Conservation (phyloP, 2,888 invertebrate species). For the Cephus sareptanus region DNA sequence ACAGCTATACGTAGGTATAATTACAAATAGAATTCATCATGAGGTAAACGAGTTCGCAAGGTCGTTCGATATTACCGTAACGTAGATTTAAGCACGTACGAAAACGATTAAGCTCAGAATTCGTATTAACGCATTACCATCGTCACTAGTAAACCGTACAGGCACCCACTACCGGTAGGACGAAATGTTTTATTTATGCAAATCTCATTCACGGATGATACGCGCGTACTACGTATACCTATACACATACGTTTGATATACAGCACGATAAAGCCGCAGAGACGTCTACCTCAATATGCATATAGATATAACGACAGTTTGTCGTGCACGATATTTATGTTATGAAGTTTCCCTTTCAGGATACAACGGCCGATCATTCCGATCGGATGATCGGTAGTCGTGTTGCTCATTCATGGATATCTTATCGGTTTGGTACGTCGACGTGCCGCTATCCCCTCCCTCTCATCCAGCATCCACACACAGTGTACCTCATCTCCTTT, state of each 20-base stretch:
- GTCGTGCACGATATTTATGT: conserved; percentile 39
- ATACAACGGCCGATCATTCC: conserved; percentile 44
- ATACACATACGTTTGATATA: not conserved
- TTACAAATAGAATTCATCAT: not conserved
- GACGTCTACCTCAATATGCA: conserved; percentile 5
- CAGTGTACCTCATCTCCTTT: not conserved
- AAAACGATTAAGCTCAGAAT: not conserved
- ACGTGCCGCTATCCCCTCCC: conserved; percentile 17
- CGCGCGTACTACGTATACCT: not conserved
- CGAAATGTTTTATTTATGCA: conserved; percentile 20
- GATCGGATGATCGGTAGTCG: conserved; percentile 40
- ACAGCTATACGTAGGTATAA: not conserved
- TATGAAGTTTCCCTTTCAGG: conserved; percentile 46
- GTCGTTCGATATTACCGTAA: not conserved
- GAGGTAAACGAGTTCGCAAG: not conserved
- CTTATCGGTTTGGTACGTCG: conserved; percentile 45
- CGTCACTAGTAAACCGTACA: not conserved
- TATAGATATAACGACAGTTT: not conserved
- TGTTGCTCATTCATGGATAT: conserved; percentile 46
- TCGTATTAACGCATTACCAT: not conserved
- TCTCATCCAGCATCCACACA: not conserved
- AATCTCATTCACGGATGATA: not conserved
- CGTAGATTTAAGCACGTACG: not conserved
- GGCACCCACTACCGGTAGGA: conserved; percentile 24
- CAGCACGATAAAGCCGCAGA: not conserved